Base-by-base conservation (phyloP, 2,888 invertebrate genomes). In the Tetragonisca angustula region DNA sequence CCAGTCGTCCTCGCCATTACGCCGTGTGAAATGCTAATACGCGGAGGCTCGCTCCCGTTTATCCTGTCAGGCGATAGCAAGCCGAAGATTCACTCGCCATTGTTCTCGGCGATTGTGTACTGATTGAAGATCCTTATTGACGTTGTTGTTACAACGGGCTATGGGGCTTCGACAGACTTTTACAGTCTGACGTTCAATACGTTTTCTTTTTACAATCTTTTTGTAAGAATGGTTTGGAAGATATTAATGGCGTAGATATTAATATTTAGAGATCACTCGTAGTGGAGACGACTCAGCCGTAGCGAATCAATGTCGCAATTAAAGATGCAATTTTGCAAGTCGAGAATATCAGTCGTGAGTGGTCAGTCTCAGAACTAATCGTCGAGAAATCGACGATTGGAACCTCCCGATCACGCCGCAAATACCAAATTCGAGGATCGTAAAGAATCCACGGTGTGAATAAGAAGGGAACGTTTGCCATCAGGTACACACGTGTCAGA, bases 11-110 rank as follows among this genome's bases (percentile, higher is more conserved):
- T 72, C 71, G 67, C 78, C 76, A 68, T 85, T 83, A 77, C 79
- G 50, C 56, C 72, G 82, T 75, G 86, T 77, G 82, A 89, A 84
- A 89, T 77, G 89, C 52, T 85, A 86, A 89, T 88, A 69, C 76
- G 49, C 24, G 62, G 24, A 36, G 69, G 59, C 65, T 79, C 32
- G 27, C 67, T 74, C 74, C 78, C 76, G 83, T 83, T 87, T 76
- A 75, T 59, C 54, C 68, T 61, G 82, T 84, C 83, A 73, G 79
- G 65, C 70, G 84, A 86, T 73, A 88, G 80, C 64, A 76, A 73
- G 79, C 56, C 54, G 59, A 79, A 68, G 68, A 79, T 81, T 64
- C 68, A n/a, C 69, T 21, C n/a, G 11, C 13, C 17, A 50, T 15
- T 15, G 5, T 76, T 43, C 17, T 4, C 68, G 19, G 1, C 11